Base-by-base conservation (phyloP, 2,888 invertebrate species). In the Oscheius sp. region DNA sequence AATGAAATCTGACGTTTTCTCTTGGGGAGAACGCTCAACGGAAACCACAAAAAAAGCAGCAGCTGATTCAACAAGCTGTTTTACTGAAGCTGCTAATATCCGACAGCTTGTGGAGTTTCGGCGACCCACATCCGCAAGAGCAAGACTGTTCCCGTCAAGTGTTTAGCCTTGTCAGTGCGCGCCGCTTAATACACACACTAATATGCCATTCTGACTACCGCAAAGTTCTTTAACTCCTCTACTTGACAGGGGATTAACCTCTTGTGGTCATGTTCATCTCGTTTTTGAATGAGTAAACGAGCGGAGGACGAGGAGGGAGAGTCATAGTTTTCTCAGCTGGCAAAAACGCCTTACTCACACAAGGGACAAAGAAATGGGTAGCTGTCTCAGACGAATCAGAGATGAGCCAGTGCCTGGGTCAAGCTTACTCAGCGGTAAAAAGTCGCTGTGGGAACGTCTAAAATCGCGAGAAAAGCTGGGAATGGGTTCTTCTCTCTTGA, bases 61-160 rank as follows among this genome's bases (percentile, higher is more conserved):
- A 61, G 61, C 43, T 61, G 61, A 61, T 61, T 41, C 59, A 59
- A 41, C 21, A 41, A n/a, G 35, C 16, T 16, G n/a, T 35, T 35
- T 23, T 64, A 29, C 64, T 45, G 66, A 66, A 66, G 66, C 66
- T 29, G 66, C 66, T 66, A 66, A 66, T 66, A 52, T 66, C 52
- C 66, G 66, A 66, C 66, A 52, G 66, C 52, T 66, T 66, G 66
- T 29, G 35, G 66, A 52, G 64, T 69, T 53, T 69, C 59, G 70
- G 70, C 59, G 41, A 49, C 49, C 46, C 46, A 59, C 59, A 18
- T 43, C 58, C 46, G 18, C 46, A 35, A 55, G 45, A 70, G 70
- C 59, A 70, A 70, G 69, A 70, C 52, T 70, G 70, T 70, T 70
- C 70, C 59, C 59, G 59, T 70, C 70, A 56, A 70, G 70, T 70